A percentile compares a stretch with the other conserved stretches of the same genome.
These are phyloP conservation scores for Pachyseris speciosa DNA, from an alignment of 64 coral and sea anemone species.

Conservation along the genomic window DNA sequence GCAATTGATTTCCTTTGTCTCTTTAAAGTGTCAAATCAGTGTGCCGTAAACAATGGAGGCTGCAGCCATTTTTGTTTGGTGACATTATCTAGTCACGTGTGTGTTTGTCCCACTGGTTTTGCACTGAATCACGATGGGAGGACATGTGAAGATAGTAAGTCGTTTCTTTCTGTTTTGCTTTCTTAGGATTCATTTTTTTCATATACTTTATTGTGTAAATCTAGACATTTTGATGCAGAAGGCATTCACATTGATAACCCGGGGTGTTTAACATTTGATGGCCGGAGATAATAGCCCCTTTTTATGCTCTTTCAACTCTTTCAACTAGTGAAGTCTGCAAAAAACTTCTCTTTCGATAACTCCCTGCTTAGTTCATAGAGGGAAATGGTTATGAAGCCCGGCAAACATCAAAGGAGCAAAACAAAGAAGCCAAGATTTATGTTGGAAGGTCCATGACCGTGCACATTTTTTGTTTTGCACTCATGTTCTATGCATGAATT, in stretches of 20 bases:
- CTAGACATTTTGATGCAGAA: background rate
- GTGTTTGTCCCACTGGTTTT: conserved; percentile 31
- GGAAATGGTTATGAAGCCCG: no score
- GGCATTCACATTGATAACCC: background rate
- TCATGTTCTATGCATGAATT: no score
- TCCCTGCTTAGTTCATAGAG: no score
- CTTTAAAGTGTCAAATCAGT: background rate
- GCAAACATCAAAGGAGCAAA: no score
- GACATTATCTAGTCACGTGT: background rate
- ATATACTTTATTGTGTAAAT: background rate
- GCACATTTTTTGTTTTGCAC: no score
- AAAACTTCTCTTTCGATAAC: background rate
- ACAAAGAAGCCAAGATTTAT: no score
- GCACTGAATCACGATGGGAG: conserved; percentile 8
- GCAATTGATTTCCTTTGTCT: background rate
- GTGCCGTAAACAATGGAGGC: conserved; percentile 51
- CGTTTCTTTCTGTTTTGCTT: background rate
- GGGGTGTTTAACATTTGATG: background rate
- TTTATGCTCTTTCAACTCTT: background rate
- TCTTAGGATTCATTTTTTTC: background rate
- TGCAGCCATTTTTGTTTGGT: conserved; percentile 47
- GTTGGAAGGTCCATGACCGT: no score
- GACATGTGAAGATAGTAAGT: conserved; percentile 39
- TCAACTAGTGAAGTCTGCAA: background rate
- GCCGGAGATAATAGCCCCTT: background rate